Conservation (phyloP, 1,140 invertebrate species). For the Dryas iulia region DNA sequence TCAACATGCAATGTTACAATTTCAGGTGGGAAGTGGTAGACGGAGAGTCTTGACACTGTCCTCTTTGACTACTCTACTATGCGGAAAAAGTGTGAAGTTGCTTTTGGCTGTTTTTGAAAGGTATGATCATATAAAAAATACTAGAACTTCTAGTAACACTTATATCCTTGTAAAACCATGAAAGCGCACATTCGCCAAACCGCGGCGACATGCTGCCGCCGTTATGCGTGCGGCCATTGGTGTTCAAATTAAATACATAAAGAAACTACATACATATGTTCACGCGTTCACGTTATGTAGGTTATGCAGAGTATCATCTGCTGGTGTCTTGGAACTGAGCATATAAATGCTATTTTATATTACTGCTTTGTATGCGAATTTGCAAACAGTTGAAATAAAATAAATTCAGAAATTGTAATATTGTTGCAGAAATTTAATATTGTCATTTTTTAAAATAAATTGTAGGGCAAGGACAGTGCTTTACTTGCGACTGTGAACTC, state of each 20-base stretch:
- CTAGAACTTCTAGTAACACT: constrained; percentile 13
- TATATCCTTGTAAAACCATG: constrained; percentile 30
- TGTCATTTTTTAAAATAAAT: too few relatives aligned
- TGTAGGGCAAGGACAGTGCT: too few relatives aligned
- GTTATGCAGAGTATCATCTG: constrained; percentile 38
- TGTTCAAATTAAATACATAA: constrained; percentile 76
- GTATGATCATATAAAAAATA: too few relatives aligned
- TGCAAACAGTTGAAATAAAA: neutral
- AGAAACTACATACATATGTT: constrained; percentile 50
- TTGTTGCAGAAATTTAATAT: too few relatives aligned
- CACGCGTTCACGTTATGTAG: constrained; percentile 46
- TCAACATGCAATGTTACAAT: too few relatives aligned
- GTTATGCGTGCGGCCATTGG: constrained; percentile 59
- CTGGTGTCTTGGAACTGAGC: neutral
- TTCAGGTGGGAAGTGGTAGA: too few relatives aligned
- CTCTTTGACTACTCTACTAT: too few relatives aligned
- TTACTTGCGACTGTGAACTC: too few relatives aligned
- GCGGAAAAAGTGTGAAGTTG: too few relatives aligned
- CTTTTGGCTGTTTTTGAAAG: too few relatives aligned
- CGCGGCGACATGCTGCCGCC: constrained; percentile 66
- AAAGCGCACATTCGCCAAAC: constrained; percentile 59
- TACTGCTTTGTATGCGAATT: neutral
- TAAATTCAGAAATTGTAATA: too few relatives aligned
- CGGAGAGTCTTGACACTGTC: too few relatives aligned
- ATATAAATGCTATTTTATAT: neutral